Percentiles rank a stretch among this genome's conserved stretches.
Evolutionary conservation across 2,888 invertebrate species (phyloP).

Genomic region (Exocentrus adspersus): DNA sequence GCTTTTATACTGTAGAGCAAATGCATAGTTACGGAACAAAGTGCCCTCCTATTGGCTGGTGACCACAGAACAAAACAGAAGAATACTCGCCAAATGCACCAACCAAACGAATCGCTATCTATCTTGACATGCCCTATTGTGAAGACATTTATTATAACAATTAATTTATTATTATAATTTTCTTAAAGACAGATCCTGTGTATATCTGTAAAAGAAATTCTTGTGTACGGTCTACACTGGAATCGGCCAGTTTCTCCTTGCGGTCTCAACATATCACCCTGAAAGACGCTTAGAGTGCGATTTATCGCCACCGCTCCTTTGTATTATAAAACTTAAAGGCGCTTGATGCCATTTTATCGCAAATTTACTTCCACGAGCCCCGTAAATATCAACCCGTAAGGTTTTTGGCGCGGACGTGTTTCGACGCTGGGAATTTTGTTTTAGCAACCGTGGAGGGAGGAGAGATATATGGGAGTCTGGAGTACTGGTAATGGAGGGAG

Average conservation of each 20-base stretch:
- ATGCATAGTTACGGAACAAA: no score
- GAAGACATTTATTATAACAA: no score
- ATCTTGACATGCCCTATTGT: no score
- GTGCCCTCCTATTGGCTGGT: no score
- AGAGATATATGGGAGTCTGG: constrained; percentile 9
- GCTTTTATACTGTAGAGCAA: no score
- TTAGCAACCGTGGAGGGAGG: neutral
- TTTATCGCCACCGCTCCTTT: constrained; percentile 51
- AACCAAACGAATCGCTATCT: no score
- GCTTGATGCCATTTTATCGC: constrained; percentile 48
- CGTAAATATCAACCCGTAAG: constrained; percentile 9
- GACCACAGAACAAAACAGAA: no score
- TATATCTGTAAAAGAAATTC: no score
- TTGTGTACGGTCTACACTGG: constrained; percentile 3
- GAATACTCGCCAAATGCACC: no score
- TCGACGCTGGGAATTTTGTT: constrained; percentile 9
- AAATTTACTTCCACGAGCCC: constrained; percentile 37
- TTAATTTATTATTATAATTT: no score
- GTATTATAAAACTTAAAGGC: constrained; percentile 51
- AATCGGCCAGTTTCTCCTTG: constrained; percentile 50
- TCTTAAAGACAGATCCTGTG: no score
- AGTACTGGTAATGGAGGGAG: neutral
- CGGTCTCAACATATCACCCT: constrained; percentile 48
- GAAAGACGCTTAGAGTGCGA: constrained; percentile 52
- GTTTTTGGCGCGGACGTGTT: constrained; percentile 12